Base-by-base conservation (phyloP, 2,888 invertebrate genomes). In the Lasioglossum lativentre region DNA sequence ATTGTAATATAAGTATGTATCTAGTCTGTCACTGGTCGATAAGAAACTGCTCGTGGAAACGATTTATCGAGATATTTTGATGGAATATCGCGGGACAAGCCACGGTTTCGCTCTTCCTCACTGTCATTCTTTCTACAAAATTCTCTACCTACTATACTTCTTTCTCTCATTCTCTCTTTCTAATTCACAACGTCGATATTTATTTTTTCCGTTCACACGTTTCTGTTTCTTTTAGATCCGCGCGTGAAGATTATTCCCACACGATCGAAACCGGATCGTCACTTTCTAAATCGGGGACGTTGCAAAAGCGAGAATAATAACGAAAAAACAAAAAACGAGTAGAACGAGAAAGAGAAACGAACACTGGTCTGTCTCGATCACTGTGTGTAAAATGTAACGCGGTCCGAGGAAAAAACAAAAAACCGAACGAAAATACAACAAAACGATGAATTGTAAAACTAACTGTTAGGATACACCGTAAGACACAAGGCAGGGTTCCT, bases 401-500 rank as follows among this genome's bases (percentile, higher is more conserved):
- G 52, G 63, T 63, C 63, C 16, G 63, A 30, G 63, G 63, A 63
- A 30, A 59, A 12, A 59, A 12, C 30, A 27, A 45, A 4, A 47
- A 47, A 16, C 14, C 63, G 14, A 27, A 63, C 63, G 27, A 63
- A n/a, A 27, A 63, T 16, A 63, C 16, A 16, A 47, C 81, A 75
- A 75, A 81, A 56, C 19, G 90, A 88, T 52, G 90, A 68, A 90
- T 89, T 89, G 90, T 89, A 89, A n/a, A 45, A 89, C 71, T 87
- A 85, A 83, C 78, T 78, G 80, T 87, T 87, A 87, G 83, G 78
- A 40, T 72, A 82, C 82, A 84, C 66, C 78, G 72, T 84, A 89
- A 90, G 86, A 90, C 85, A 88, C 91, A 89, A 40, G 90, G 90
- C 90, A 91, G 90, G 90, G 90, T 90, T 90, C 90, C 90, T 90